Conservation (phyloP, 2,113 vertebrate genomes). For the Myotis yumanensis region DNA sequence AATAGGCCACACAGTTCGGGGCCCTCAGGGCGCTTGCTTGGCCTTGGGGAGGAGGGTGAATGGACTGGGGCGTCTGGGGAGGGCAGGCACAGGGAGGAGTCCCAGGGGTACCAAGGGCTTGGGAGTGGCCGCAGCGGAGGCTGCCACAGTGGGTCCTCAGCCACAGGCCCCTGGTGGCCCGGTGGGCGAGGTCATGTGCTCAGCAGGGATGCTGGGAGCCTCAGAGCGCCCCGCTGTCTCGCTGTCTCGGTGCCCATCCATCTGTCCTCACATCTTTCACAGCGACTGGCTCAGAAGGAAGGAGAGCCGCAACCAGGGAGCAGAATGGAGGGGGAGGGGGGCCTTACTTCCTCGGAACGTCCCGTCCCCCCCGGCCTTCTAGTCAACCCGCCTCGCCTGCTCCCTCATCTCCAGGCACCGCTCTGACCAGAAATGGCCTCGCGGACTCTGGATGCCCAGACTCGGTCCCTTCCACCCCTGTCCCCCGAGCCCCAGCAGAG, state of each 20-base stretch:
- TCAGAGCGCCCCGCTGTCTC: not conserved
- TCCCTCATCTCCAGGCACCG: not conserved
- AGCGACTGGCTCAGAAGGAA: constrained; percentile 32
- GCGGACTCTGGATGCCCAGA: not conserved
- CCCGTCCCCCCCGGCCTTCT: not conserved
- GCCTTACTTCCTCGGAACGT: not conserved
- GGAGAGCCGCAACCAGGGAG: not conserved
- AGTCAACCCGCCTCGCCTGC: too few species aligned
- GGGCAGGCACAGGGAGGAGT: not conserved
- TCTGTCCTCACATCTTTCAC: constrained; percentile 25
- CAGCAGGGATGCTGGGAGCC: not conserved
- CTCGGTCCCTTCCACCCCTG: not conserved
- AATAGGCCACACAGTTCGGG: not conserved
- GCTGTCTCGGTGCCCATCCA: constrained; percentile 37
- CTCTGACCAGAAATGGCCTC: not conserved
- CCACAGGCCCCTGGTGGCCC: not conserved
- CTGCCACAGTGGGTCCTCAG: not conserved
- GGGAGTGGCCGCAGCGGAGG: not conserved
- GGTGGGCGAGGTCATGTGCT: not conserved
- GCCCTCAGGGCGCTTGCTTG: not conserved
- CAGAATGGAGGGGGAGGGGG: not conserved
- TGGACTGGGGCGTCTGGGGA: not conserved
- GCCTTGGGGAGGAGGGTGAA: not conserved
- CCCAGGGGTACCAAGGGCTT: too few species aligned
- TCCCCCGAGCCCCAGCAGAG: not conserved